phyloP scores from a whole-genome alignment of 2,888 invertebrate species.

The Camptogramma bilineatum region DNA sequence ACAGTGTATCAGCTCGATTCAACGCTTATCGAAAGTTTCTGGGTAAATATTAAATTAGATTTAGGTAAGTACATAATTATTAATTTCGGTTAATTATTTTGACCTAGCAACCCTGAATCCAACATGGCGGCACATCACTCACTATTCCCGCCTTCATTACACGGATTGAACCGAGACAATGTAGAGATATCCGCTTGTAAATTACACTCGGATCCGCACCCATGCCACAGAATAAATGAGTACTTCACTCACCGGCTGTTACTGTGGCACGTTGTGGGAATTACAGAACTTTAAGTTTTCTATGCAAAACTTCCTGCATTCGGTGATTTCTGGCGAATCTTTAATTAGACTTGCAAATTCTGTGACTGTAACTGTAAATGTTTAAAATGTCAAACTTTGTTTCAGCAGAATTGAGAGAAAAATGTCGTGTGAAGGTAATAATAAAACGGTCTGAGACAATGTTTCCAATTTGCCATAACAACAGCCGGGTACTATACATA shows the following conservation, averaged over 20 bases:
- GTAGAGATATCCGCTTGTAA: slow-evolving; percentile 58
- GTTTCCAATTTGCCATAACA: neutral
- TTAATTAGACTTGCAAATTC: neutral
- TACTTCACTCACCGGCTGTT: neutral
- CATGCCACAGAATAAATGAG: slow-evolving; percentile 24
- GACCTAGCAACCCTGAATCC: slow-evolving; percentile 54
- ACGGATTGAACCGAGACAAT: slow-evolving; percentile 71
- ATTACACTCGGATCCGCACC: slow-evolving; percentile 35
- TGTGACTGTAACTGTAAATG: neutral
- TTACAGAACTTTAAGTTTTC: slow-evolving; percentile 1
- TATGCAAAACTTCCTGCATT: neutral
- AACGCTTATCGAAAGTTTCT: too few relatives aligned
- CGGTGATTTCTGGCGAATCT: neutral
- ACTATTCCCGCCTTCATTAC: slow-evolving; percentile 69
- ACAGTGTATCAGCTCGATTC: too few relatives aligned
- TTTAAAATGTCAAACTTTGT: neutral
- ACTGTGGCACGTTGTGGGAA: slow-evolving; percentile 13
- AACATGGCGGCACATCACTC: slow-evolving; percentile 56
- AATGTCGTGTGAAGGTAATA: too few relatives aligned
- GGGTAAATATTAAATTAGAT: neutral
- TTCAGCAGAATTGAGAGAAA: neutral
- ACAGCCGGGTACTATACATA: neutral
- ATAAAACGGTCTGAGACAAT: neutral
- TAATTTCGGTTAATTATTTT: slow-evolving; percentile 4
- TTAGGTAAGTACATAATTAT: neutral